Percentiles rank a stretch among this genome's conserved stretches.
Evolutionary conservation across 2,113 vertebrate genomes (phyloP).

Genomic region (Piprites chloris): DNA sequence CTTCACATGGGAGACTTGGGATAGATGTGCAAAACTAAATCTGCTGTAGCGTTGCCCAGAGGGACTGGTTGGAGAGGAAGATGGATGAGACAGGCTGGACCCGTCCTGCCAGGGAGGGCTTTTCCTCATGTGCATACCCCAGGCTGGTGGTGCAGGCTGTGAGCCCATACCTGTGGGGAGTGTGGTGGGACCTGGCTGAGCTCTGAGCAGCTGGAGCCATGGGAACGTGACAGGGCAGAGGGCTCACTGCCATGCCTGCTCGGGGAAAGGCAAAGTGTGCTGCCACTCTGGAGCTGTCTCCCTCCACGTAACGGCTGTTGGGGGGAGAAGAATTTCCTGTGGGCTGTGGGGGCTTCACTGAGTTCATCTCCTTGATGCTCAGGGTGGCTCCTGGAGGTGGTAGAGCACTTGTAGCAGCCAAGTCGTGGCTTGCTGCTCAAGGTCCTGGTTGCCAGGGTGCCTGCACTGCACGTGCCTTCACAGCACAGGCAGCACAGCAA

Average conservation of each 20-base stretch:
- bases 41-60: not conserved
- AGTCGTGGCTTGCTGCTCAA: not conserved
- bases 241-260: not conserved
- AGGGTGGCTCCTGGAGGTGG: not conserved
- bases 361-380: rapidly evolving
- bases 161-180: not conserved
- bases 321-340: not conserved
- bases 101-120: not conserved
- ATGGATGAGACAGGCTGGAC: not conserved
- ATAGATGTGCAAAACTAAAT: not conserved
- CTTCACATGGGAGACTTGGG: not conserved
- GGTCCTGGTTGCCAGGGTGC: not conserved
- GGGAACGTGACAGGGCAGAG: not conserved
- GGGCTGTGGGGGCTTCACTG: not conserved
- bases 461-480: rapidly evolving
- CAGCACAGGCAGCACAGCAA: not conserved
- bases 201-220: not conserved
- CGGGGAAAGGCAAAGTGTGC: not conserved
- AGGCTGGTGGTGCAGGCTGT: not conserved
- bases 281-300: not conserved
- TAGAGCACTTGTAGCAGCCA: not conserved
- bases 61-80: not conserved
- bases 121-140: not conserved
- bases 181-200: not conserved
- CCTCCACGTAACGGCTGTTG: not conserved